Evolutionary conservation across 2,797 vertebrate species (phyloP).

Genomic region (Periophthalmus magnuspinnatus): DNA sequence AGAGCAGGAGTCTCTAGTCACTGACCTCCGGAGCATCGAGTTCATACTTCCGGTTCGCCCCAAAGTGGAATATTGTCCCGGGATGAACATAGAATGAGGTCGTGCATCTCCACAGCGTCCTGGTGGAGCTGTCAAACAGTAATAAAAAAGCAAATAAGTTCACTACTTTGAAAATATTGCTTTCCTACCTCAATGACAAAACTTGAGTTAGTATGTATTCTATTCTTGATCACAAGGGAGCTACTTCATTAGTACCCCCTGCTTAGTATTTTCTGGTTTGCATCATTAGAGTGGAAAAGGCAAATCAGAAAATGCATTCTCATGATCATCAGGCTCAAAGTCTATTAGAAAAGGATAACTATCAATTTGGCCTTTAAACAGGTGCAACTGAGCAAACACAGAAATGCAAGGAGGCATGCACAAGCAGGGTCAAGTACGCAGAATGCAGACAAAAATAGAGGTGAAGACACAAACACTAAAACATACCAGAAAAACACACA

Average conservation of each 20-base stretch:
- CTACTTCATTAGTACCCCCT: conserved; percentile 67
- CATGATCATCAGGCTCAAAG: conserved; percentile 31
- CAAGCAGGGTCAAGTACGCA: conserved; percentile 19
- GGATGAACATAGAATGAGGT: conserved; percentile 86
- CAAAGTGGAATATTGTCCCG: conserved; percentile 88
- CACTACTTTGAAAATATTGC: conserved; percentile 21
- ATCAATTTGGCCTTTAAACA: conserved; percentile 29
- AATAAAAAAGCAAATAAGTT: conserved; percentile 20
- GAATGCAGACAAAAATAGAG: conserved; percentile 12
- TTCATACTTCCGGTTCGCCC: conserved; percentile 81
- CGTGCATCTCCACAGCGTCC: conserved; percentile 81
- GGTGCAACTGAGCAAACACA: conserved; percentile 34
- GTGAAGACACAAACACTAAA: conserved; percentile 36
- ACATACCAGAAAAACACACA: conserved; percentile 60
- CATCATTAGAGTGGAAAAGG: conserved; percentile 61
- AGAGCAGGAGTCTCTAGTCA: conserved; percentile 89
- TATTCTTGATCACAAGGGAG: conserved; percentile 50
- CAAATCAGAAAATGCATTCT: conserved; percentile 41
- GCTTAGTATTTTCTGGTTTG: conserved; percentile 67
- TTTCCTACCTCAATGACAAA: conserved; percentile 11
- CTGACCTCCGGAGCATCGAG: conserved; percentile 75
- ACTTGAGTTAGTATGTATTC: conserved; percentile 24
- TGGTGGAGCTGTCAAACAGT: conserved; percentile 65
- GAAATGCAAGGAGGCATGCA: conserved; percentile 6
- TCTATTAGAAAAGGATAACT: conserved; percentile 32